Evolutionary conservation across 2,113 vertebrate genomes (phyloP), one percentile per base, ranked within the genome.

Genomic region (Cathartes aura): DNA sequence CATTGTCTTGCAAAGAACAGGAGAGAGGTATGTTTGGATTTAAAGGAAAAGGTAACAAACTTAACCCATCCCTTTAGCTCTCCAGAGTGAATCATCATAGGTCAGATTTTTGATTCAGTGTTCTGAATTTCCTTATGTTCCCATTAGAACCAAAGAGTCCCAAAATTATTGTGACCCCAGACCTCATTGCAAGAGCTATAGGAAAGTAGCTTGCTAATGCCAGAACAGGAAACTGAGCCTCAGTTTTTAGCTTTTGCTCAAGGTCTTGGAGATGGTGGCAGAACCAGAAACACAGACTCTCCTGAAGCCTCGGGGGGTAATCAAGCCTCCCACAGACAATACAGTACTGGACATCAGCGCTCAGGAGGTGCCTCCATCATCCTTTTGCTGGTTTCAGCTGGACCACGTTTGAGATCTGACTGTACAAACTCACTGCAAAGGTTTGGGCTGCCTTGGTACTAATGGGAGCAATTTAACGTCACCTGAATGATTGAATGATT

Each of bases 251-350:
- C 18, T 73, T 60, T 58, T 70, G 40, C 50, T 83, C 13, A 20
- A n/a, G 32, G 23, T 5, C 19, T 17, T 82, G 55, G 74, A n/a
- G 32, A 9, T 42, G 59, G 32, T 26, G 55, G 66, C 64, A 89
- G 55, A 62, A 14, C 3, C 24, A 75, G 52, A 68, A 55, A 62
- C 6, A 24, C 58, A 36, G 36, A 29, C 5, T 22, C 19, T 29
- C 21, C 52, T 15, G 15, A 26, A 7, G 20, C 9, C 62, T 70
- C 16, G 5, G 0, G 2, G 27, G 16, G 29, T 1, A 1, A 5
- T 1, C 1, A 2, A 7, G 45, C 3, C 11, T 79, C 17, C 58
- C 55, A 3, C 63, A 58, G 67, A 9, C 30, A 9, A 2, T 2
- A 8, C 43, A 9, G 27, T 5, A 3, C 23, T 12, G 71, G 75